Evolutionary conservation across 2,113 vertebrate species (phyloP), one percentile per base, ranked within the genome.

Genomic region (Myrmecophaga tridactyla): DNA sequence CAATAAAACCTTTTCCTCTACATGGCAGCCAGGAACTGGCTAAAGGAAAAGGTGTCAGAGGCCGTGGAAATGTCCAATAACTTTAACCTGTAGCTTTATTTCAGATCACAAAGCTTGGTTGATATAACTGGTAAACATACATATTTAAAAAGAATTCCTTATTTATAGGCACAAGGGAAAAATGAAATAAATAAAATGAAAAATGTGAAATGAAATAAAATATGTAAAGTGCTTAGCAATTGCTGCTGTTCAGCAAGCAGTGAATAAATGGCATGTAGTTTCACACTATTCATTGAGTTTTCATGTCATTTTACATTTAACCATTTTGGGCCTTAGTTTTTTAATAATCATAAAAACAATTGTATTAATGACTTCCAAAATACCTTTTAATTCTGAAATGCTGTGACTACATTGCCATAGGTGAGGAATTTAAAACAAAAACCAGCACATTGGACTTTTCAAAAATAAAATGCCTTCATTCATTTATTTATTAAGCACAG

Each of bases 1-100:
- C 96, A 97, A 94, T 97, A 97, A 97, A 97, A 96, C n/a, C 82
- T 86, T 96, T 96, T 95, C 97, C 96, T 96, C 73, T 96, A 9
- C 88, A 41, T 83, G 94, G 88, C 88, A 96, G 96, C 95, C 96
- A 96, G 97, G 73, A 95, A 78, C 82, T 92, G 90, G 90, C 92
- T 96, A 92, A 82, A 96, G 90, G 89, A 89, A 95, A 96, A 96
- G 90, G 92, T 96, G 97, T 83, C 96, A 96, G 94, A 39, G 95
- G 88, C 73, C 48, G 3, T 85, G 92, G 75, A 92, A 92, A 96
- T 85, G 85, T 65, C 89, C 94, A 85, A 65, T 85, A 86, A 92
- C 82, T 78, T 86, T 69, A 96, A 96, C 67, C 77, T 41, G 36
- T 43, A 82, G 73, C 72, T 84, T 96, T 78, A 82, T 90, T 97